These are phyloP conservation scores for Urosaurus nigricauda DNA, from an alignment of 2,797 vertebrate genomes.

Conservation along the genomic window DNA sequence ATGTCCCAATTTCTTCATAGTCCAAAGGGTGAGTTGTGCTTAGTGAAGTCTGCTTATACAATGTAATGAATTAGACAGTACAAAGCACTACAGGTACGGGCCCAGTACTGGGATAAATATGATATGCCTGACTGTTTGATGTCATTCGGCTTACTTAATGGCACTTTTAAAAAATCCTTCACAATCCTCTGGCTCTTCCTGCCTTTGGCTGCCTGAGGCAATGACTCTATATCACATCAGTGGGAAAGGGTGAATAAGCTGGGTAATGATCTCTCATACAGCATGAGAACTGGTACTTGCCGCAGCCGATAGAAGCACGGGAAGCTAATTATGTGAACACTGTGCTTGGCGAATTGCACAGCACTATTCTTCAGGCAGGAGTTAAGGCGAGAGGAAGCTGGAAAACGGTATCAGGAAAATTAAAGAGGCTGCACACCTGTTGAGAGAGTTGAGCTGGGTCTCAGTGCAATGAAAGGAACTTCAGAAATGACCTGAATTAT, in stretches of 20 bases:
- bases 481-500: slow-evolving; percentile 3
- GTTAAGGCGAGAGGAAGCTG: slow-evolving; percentile 3
- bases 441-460: neutral
- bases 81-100: too few species aligned
- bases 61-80: too few species aligned
- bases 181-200: neutral
- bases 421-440: neutral
- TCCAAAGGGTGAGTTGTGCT: too few species aligned
- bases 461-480: neutral
- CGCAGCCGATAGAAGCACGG: neutral
- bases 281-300: neutral
- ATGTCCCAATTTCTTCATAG: too few species aligned
- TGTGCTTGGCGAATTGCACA: slow-evolving; percentile 12
- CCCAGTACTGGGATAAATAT: neutral
- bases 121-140: neutral
- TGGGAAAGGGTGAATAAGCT: slow-evolving; percentile 11
- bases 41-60: too few species aligned
- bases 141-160: neutral
- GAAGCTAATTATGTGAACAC: slow-evolving; percentile 33
- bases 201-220: neutral
- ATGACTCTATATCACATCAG: slow-evolving; percentile 22
- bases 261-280: slow-evolving; percentile 32
- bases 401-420: neutral
- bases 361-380: slow-evolving; percentile 21
- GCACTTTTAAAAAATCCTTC: neutral